Base-by-base conservation (phyloP, 2,888 invertebrate species). In the Heliconius hortense region DNA sequence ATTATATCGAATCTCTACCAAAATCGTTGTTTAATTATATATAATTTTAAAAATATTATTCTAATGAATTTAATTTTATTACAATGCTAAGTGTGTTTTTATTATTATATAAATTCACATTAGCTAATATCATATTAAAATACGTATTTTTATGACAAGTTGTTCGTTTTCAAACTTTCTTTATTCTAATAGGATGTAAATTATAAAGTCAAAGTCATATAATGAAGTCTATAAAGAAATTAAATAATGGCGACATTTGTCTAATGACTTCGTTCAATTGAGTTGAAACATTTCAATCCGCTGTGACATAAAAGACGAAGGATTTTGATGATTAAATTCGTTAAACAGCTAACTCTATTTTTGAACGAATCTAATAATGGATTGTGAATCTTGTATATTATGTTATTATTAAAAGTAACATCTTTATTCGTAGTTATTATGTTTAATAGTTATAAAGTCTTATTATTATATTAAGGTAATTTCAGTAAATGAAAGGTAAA, bases 211-310 rank as follows among this genome's bases (percentile, higher is more conserved):
- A 66, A 39, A 56, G n/a, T 56, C 21, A 35, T n/a, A 69, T 69
- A 69, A 53, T 53, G 68, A 31, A 69, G 53, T 53, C 68, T 21
- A 56, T 31, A 11, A 68, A 68, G 31, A 69, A 69, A 69, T 53
- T 69, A 56, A 66, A 56, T 35, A 69, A 69, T 69, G 69, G 69
- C 69, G 56, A 69, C 31, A 31, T 69, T 69, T 21, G 69, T 56
- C 69, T 28, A 56, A 31, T 69, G 69, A 69, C 31, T 69, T 53
- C 68, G 28, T 69, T 69, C 53, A 56, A 28, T 69, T 69, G 69
- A 56, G 69, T 68, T 67, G 26, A 24, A 68, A 68, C 53, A 31
- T 56, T 69, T 69, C 31, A 68, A 68, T 28, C n/a, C 31, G 31
- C 2, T 31, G 28, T 69, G n/a, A 69, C 69, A 69, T 31, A 31